phyloP scores from a whole-genome alignment of 2,113 vertebrate genomes.

The Varanus salvator region DNA sequence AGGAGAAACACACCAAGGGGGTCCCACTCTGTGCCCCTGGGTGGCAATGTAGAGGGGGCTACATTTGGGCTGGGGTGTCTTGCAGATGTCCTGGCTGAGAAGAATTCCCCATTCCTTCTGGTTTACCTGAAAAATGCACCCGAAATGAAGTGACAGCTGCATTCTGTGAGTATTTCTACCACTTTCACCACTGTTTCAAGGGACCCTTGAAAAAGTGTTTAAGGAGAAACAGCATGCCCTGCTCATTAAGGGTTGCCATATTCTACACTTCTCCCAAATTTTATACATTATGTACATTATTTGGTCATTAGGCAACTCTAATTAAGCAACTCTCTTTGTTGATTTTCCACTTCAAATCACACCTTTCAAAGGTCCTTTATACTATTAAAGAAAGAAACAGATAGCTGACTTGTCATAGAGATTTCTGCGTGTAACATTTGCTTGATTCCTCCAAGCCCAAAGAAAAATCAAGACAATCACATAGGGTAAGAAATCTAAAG shows the following conservation, averaged over 20 bases:
- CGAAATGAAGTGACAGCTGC: neutral
- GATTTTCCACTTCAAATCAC: neutral
- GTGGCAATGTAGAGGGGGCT: neutral
- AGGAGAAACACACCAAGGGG: neutral
- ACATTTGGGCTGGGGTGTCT: neutral
- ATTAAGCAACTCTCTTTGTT: neutral
- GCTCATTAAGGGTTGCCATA: neutral
- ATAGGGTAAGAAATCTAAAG: neutral
- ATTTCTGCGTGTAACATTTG: neutral
- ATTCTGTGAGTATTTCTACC: neutral
- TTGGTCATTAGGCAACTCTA: neutral
- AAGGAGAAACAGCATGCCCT: neutral
- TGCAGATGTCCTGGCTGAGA: too few relatives aligned
- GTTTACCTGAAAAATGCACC: neutral
- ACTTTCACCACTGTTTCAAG: neutral
- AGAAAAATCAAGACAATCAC: neutral
- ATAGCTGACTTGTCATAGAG: neutral
- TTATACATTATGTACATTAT: neutral
- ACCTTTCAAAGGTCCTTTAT: neutral
- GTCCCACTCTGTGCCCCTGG: neutral
- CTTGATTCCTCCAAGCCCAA: neutral
- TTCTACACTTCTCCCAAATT: neutral
- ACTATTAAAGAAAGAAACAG: neutral
- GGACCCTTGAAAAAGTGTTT: neutral
- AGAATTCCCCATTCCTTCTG: neutral